Conservation (phyloP, 2,113 vertebrate species). For the Burhinus bistriatus region DNA sequence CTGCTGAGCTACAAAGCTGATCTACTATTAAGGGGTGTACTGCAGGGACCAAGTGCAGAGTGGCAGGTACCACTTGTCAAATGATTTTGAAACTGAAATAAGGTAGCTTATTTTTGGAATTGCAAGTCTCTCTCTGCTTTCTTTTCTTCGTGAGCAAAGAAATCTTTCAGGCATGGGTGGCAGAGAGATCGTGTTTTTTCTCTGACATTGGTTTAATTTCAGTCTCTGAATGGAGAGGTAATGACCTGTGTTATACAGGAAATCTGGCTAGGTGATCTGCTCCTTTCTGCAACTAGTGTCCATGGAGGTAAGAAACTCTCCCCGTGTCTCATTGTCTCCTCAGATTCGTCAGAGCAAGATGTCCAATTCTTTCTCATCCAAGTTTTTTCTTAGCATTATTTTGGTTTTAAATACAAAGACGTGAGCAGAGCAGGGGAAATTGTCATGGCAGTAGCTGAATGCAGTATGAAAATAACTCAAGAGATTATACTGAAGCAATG, state of each 20-base stretch:
- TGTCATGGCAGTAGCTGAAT: neutral
- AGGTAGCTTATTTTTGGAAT: neutral
- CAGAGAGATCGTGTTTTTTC: neutral
- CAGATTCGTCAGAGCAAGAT: neutral
- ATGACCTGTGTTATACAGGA: neutral
- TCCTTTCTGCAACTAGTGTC: neutral
- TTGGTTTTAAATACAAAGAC: neutral
- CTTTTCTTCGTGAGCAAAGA: neutral
- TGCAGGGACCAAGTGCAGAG: neutral
- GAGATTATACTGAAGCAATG: neutral
- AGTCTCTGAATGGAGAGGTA: neutral
- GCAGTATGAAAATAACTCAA: conserved; percentile 9
- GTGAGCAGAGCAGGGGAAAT: neutral
- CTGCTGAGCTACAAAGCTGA: neutral
- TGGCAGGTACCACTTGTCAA: neutral
- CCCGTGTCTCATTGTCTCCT: neutral
- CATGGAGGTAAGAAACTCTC: neutral
- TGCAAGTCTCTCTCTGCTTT: neutral
- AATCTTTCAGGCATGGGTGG: neutral
- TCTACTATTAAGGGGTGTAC: neutral
- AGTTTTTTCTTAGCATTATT: neutral
- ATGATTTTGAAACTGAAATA: neutral
- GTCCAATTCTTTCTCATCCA: neutral
- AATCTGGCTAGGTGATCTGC: neutral
- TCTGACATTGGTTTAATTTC: neutral